phyloP scores from a whole-genome alignment of 1,140 invertebrate genomes.

The Nomia melanderi region DNA sequence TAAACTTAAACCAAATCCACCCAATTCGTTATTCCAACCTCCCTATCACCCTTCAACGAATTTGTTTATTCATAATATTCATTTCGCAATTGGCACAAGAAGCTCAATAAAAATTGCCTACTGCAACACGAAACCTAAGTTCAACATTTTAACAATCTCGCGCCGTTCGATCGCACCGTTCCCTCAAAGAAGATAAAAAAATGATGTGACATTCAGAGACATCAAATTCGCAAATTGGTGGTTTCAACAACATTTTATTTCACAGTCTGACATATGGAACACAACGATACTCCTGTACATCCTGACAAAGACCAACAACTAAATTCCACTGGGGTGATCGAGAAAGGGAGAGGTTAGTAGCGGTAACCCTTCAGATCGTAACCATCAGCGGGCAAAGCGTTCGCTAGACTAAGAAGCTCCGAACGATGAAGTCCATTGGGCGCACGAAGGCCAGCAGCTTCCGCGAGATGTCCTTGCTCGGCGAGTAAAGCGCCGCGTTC shows the following conservation, averaged over 20 bases:
- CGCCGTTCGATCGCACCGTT: too few relatives aligned
- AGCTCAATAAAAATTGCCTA: too few relatives aligned
- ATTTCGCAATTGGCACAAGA: too few relatives aligned
- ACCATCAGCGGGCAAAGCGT: constrained; percentile 53
- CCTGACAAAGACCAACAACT: background rate
- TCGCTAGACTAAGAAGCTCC: constrained; percentile 24
- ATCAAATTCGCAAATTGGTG: background rate
- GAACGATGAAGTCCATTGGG: constrained; percentile 3
- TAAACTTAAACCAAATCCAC: too few relatives aligned
- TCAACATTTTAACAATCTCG: too few relatives aligned
- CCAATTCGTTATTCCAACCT: too few relatives aligned
- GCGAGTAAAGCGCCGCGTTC: background rate
- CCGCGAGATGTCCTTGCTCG: constrained; percentile 5
- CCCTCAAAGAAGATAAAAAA: background rate
- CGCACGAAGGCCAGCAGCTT: background rate
- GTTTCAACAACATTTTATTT: constrained; percentile 68
- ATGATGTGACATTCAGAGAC: background rate
- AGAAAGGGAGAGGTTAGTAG: constrained; percentile 36
- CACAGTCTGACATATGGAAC: constrained; percentile 31
- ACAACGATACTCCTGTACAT: background rate
- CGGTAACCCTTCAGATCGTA: constrained; percentile 69
- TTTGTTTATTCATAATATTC: too few relatives aligned
- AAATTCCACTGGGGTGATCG: background rate
- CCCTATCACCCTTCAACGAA: too few relatives aligned
- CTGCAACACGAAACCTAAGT: too few relatives aligned